phyloP scores from a whole-genome alignment of 2,888 invertebrate species.

The Bhutanitis thaidina region DNA sequence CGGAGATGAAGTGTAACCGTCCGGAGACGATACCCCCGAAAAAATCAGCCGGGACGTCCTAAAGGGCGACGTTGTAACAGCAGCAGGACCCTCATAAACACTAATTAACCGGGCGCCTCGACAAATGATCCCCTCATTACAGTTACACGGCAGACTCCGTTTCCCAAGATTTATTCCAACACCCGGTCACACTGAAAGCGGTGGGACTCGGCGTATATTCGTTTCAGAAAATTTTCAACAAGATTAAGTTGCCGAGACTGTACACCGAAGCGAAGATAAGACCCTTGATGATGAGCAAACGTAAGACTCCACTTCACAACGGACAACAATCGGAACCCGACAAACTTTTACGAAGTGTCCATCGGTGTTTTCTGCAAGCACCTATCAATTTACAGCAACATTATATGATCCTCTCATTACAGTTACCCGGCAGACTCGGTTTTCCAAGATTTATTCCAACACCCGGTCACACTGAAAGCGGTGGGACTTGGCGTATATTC shows the following conservation, averaged over 20 bases:
- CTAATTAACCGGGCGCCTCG: slow-evolving; percentile 30
- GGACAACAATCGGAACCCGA: too few species aligned
- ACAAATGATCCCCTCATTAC: slow-evolving; percentile 34
- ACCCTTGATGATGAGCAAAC: too few species aligned
- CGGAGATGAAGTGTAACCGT: background rate
- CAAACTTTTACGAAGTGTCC: too few species aligned
- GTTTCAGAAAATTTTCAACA: too few species aligned
- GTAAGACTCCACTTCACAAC: too few species aligned
- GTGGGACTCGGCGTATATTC: too few species aligned
- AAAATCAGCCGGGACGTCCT: slow-evolving; percentile 1
- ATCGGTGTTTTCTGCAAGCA: too few species aligned
- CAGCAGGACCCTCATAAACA: slow-evolving; percentile 23
- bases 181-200: background rate
- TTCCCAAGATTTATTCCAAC: background rate
- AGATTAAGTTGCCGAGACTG: too few species aligned
- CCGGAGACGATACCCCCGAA: background rate
- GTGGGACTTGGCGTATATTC: too few species aligned
- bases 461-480: background rate
- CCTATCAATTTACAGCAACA: too few species aligned
- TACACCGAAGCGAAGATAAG: too few species aligned
- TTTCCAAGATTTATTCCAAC: background rate
- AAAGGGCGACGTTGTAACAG: background rate
- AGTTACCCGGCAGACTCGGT: slow-evolving; percentile 17
- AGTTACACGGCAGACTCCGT: slow-evolving; percentile 17
- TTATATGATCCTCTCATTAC: slow-evolving; percentile 34